Base-by-base conservation (phyloP, 2,797 vertebrate genomes). In the Menidia menidia region DNA sequence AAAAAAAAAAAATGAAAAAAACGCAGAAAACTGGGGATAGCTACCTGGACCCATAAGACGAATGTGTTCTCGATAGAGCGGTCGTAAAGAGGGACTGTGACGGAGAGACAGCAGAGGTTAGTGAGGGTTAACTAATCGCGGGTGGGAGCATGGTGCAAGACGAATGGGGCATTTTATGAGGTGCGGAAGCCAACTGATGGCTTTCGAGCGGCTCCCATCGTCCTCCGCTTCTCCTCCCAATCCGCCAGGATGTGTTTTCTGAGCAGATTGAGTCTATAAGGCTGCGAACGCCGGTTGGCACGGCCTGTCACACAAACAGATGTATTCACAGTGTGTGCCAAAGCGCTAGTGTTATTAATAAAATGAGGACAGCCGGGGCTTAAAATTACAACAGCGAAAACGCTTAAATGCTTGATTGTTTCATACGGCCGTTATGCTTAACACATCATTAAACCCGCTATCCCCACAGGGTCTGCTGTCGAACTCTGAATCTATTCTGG, bases 181-280 rank as follows among this genome's bases (percentile, higher is more conserved):
- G 62, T 19, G 73, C 47, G 32, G 53, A 62, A 62, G 52, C 18
- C 44, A 61, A 16, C 57, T 53, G 25, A 25, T 25, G 25, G 25
- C 25, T 25, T 25, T 25, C 25, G 25, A 25, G 25, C 25, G 25
- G 25, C 25, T 25, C 25, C 25, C 25, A 25, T 25, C 25, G 61
- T 68, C 70, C 32, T 66, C 60, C 78, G 66, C 68, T 67, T 66
- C 61, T 55, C 70, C 18, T 61, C 45, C 55, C 69, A 19, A n/a
- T 39, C 80, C 81, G 81, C 64, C 81, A 68, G 68, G 44, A 77
- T 74, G 48, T 7, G 19, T 64, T 63, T 67, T 30, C 25, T n/a
- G 50, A 61, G 62, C 45, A 45, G 18, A 70, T 71, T 12, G 47
- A 19, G 55, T 53, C 44, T 25, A 7, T 65, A 41, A 11, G 62